phyloP scores from a whole-genome alignment of 2,888 invertebrate species.

The Thecocarcelia acutangulata region DNA sequence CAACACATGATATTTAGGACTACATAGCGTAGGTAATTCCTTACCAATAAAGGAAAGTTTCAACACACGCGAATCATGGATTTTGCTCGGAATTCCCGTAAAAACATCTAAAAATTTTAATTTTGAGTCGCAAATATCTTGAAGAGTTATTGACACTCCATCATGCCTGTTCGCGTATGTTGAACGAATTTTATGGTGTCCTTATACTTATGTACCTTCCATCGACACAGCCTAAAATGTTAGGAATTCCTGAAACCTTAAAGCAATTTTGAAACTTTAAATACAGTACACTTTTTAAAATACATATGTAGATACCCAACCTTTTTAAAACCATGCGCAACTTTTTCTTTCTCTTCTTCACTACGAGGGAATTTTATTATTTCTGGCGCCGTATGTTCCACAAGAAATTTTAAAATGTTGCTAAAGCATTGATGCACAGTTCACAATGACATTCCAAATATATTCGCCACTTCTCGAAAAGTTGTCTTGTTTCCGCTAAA shows the following conservation, averaged over 20 bases:
- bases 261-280: background rate
- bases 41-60: slow-evolving; percentile 69
- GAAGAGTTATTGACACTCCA: slow-evolving; percentile 70
- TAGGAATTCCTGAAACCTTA: slow-evolving; percentile 59
- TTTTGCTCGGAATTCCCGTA: slow-evolving; percentile 74
- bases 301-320: too few relatives aligned
- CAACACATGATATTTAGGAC: slow-evolving; percentile 52
- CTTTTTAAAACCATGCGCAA: slow-evolving; percentile 43
- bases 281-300: background rate
- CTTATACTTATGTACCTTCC: slow-evolving; percentile 69
- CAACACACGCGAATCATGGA: slow-evolving; percentile 73
- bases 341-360: slow-evolving; percentile 26
- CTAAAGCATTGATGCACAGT: slow-evolving; percentile 31
- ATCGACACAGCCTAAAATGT: too few relatives aligned
- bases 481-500: slow-evolving; percentile 41
- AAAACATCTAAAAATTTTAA: slow-evolving; percentile 73
- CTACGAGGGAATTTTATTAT: slow-evolving; percentile 30
- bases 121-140: slow-evolving; percentile 74
- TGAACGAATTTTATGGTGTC: slow-evolving; percentile 75
- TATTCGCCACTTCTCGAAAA: slow-evolving; percentile 36
- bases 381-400: slow-evolving; percentile 20
- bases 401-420: slow-evolving; percentile 43
- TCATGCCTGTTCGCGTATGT: too few relatives aligned
- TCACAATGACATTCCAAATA: slow-evolving; percentile 44
- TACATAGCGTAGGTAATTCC: slow-evolving; percentile 67